Percentiles rank a stretch among this genome's conserved stretches.
Evolutionary conservation across 2,113 vertebrate genomes (phyloP).

Genomic region (Pithys albifrons): DNA sequence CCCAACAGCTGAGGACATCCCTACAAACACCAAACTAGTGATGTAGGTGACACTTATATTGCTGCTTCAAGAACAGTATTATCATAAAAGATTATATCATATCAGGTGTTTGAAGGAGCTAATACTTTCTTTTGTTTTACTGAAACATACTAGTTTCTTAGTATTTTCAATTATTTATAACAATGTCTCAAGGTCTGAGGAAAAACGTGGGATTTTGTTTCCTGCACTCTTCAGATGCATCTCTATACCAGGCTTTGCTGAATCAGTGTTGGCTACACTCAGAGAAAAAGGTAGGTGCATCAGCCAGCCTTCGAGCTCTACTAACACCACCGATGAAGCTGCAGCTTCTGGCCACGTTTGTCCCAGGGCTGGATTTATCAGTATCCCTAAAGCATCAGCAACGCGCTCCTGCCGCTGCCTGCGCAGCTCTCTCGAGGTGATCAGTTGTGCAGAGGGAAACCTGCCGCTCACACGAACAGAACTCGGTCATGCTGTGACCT

Average conservation of each 20-base stretch:
- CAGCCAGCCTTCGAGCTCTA: background rate
- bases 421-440: background rate
- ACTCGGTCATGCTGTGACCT: fast-evolving
- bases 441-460: background rate
- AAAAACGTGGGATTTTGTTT: background rate
- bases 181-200: background rate
- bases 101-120: background rate
- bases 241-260: background rate
- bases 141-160: background rate
- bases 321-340: background rate
- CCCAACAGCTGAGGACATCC: background rate
- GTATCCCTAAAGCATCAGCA: background rate
- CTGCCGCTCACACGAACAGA: background rate
- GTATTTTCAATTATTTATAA: background rate
- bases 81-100: background rate
- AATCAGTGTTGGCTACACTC: background rate
- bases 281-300: fast-evolving
- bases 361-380: background rate
- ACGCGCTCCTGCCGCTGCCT: fast-evolving
- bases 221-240: background rate
- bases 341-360: background rate
- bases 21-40: background rate
- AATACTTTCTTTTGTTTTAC: background rate
- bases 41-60: background rate
- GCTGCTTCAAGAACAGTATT: background rate